Conservation (phyloP, 2,113 vertebrate species). For the Thamnaconus septentrionalis region DNA sequence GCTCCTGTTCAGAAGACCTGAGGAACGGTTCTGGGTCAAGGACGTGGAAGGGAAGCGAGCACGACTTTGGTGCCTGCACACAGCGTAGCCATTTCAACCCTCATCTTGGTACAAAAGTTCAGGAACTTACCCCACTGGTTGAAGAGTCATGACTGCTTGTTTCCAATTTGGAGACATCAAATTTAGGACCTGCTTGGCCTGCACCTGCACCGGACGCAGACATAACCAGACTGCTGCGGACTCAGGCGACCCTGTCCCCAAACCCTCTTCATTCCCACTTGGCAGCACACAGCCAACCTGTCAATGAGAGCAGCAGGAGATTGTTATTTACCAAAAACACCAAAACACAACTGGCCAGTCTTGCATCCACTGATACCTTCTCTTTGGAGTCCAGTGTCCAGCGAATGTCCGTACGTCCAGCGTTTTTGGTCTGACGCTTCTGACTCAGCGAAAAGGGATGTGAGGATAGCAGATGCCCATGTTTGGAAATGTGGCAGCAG, state of each 20-base stretch:
- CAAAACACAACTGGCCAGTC: neutral
- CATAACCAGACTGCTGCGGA: constrained; percentile 99
- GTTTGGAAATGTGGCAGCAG: too few relatives aligned
- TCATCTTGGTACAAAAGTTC: neutral
- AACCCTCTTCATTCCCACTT: constrained; percentile 78
- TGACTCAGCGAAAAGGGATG: constrained; percentile 85
- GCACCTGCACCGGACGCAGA: constrained; percentile 99
- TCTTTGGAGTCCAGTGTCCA: constrained; percentile 80
- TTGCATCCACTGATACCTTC: constrained; percentile 52
- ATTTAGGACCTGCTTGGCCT: constrained; percentile 92
- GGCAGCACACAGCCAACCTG: constrained; percentile 71
- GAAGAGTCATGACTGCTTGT: constrained; percentile 84
- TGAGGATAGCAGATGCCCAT: neutral
- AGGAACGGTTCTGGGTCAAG: constrained; percentile 94
- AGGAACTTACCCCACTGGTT: constrained; percentile 88
- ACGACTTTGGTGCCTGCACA: constrained; percentile 28
- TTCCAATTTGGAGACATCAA: constrained; percentile 85
- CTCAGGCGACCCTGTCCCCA: constrained; percentile 99
- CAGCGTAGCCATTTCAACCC: constrained; percentile 1
- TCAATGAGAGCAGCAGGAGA: neutral
- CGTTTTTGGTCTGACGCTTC: constrained; percentile 88
- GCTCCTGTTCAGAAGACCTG: constrained; percentile 75
- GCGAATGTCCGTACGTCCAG: constrained; percentile 87
- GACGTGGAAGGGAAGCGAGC: constrained; percentile 64
- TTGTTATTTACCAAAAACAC: neutral